Conservation (phyloP, 2,797 vertebrate species). For the Xenopus petersii region DNA sequence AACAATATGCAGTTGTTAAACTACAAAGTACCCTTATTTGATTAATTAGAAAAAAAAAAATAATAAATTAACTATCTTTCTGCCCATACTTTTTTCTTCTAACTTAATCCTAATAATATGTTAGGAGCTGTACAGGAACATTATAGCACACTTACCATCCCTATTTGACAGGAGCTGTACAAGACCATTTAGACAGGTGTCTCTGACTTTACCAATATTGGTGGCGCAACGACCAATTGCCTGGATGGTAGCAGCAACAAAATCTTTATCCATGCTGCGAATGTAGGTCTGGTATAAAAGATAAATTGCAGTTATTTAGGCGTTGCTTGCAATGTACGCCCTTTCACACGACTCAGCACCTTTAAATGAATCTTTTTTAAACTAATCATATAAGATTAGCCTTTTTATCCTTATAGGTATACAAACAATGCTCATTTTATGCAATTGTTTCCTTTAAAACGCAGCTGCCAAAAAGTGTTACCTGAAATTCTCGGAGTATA, state of each 20-base stretch:
- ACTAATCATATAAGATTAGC: too few species aligned
- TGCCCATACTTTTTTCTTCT: too few species aligned
- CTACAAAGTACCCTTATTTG: too few species aligned
- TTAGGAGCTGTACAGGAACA: too few species aligned
- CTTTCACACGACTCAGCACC: too few species aligned
- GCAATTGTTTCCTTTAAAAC: background rate
- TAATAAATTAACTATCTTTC: too few species aligned
- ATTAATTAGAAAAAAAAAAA: too few species aligned
- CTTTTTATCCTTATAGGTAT: background rate
- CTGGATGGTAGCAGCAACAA: constrained; percentile 94
- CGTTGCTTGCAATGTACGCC: too few species aligned
- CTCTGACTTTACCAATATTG: constrained; percentile 92
- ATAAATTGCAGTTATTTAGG: background rate
- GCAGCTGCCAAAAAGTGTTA: constrained; percentile 51
- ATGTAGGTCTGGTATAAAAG: constrained; percentile 83
- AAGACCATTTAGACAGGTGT: constrained; percentile 93
- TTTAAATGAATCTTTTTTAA: too few species aligned
- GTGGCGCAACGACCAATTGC: constrained; percentile 96
- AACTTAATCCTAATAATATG: too few species aligned
- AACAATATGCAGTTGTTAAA: too few species aligned
- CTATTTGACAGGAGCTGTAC: constrained; percentile 96
- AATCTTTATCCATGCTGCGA: constrained; percentile 97
- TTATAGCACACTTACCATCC: constrained; percentile 75
- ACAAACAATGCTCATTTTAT: background rate
- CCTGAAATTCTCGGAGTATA: constrained; percentile 96